phyloP scores from a whole-genome alignment of 2,888 invertebrate species.

The Rhingia rostrata region DNA sequence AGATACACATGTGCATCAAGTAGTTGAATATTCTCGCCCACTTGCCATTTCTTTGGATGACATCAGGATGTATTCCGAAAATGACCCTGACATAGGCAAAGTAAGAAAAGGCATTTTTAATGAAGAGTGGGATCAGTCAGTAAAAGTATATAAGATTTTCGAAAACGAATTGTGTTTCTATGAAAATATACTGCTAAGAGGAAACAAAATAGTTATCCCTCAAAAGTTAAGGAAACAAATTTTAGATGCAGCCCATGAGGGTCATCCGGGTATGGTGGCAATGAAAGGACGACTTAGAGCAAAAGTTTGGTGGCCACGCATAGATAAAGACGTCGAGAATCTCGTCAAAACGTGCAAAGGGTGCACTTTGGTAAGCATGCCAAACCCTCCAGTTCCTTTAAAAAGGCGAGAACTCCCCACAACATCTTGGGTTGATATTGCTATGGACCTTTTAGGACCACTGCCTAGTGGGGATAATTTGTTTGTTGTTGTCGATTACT shows the following conservation, averaged over 20 bases:
- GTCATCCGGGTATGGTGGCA: constrained; percentile 76
- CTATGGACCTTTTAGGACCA: constrained; percentile 23
- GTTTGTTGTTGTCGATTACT: constrained; percentile 55
- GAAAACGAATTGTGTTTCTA: constrained; percentile 44
- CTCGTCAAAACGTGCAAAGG: no score
- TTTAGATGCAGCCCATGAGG: constrained; percentile 74
- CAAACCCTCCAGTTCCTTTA: constrained; percentile 27
- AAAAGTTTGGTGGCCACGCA: constrained; percentile 80
- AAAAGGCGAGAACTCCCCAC: constrained; percentile 35
- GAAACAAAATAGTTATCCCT: constrained; percentile 36
- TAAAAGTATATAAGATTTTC: constrained; percentile 21
- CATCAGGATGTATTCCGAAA: constrained; percentile 30
- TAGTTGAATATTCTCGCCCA: constrained; percentile 25
- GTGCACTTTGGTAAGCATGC: constrained; percentile 43
- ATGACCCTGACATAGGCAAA: constrained; percentile 14
- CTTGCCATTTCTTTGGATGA: constrained; percentile 28
- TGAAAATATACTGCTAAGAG: constrained; percentile 18
- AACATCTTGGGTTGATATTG: constrained; percentile 27
- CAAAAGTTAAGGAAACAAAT: constrained; percentile 11
- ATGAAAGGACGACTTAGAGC: constrained; percentile 75
- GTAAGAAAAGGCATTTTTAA: constrained; percentile 26
- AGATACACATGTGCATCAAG: constrained; percentile 22
- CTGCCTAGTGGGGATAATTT: constrained; percentile 33
- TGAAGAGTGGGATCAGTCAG: constrained; percentile 14
- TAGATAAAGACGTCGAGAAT: no score